Percentiles rank a stretch among this genome's conserved stretches.
phyloP scores from a whole-genome alignment of 2,888 invertebrate species.

The Eretmocerus hayati region DNA sequence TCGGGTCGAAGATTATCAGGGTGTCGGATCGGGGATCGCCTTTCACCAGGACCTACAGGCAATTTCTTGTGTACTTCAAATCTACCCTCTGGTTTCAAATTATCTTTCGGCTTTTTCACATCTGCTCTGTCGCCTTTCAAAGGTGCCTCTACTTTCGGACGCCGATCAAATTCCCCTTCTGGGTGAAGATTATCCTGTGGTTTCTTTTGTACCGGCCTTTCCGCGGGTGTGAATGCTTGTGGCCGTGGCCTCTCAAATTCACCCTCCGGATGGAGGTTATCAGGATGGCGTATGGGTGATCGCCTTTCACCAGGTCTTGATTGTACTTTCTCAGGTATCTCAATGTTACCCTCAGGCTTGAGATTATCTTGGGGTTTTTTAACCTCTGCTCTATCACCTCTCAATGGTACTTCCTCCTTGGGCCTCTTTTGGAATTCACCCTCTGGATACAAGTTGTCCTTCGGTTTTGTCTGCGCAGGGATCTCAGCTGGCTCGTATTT shows the following conservation, averaged over 20 bases:
- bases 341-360: slow-evolving; percentile 46
- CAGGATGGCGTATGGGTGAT: slow-evolving; percentile 46
- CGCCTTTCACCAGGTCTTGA: slow-evolving; percentile 32
- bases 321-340: slow-evolving; percentile 38
- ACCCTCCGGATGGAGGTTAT: slow-evolving; percentile 52
- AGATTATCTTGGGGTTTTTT: slow-evolving; percentile 42
- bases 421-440: slow-evolving; percentile 28
- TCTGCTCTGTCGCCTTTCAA: slow-evolving; percentile 40
- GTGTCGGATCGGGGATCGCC: too few relatives aligned
- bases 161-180: slow-evolving; percentile 20
- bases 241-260: slow-evolving; percentile 38
- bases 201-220: slow-evolving; percentile 51
- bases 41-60: too few relatives aligned
- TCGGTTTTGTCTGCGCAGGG: slow-evolving; percentile 48
- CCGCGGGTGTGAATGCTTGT: slow-evolving; percentile 45
- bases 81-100: slow-evolving; percentile 50
- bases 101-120: slow-evolving; percentile 54
- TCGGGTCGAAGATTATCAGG: too few relatives aligned
- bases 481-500: slow-evolving; percentile 42
- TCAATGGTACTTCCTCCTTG: slow-evolving; percentile 29
- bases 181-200: slow-evolving; percentile 47
- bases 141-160: slow-evolving; percentile 30
- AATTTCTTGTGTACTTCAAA: too few relatives aligned
- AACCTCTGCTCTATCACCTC: slow-evolving; percentile 39
- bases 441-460: slow-evolving; percentile 45